phyloP scores from a whole-genome alignment of 2,888 invertebrate genomes.

The Orgyia antiqua region DNA sequence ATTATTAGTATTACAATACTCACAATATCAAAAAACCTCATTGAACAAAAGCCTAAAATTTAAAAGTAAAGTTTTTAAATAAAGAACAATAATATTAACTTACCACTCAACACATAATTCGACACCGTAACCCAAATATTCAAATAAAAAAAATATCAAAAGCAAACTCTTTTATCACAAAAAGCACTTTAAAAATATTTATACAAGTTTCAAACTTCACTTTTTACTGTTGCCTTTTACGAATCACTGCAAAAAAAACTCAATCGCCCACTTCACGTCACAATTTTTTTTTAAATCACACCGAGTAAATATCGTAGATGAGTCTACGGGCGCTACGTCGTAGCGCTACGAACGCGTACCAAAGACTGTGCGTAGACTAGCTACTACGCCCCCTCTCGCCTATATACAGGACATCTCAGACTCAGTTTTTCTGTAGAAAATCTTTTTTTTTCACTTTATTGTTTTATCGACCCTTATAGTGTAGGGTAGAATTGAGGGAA shows the following conservation, averaged over 20 bases:
- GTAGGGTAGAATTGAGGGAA: slow-evolving; percentile 18
- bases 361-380: slow-evolving; percentile 41
- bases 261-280: slow-evolving; percentile 21
- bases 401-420: slow-evolving; percentile 30
- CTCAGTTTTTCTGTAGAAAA: slow-evolving; percentile 15
- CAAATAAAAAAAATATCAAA: slow-evolving; percentile 7
- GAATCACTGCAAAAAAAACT: slow-evolving; percentile 20
- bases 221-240: slow-evolving; percentile 13
- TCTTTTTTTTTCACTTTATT: slow-evolving; percentile 20
- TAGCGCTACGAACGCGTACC: slow-evolving; percentile 26
- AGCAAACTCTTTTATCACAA: slow-evolving; percentile 24
- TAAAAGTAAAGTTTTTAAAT: too few species aligned
- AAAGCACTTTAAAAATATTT: slow-evolving; percentile 15
- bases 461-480: slow-evolving; percentile 19
- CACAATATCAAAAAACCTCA: too few species aligned
- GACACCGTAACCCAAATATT: slow-evolving; percentile 17
- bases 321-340: slow-evolving; percentile 27
- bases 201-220: slow-evolving; percentile 22
- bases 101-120: slow-evolving; percentile 25
- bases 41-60: too few species aligned
- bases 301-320: slow-evolving; percentile 15
- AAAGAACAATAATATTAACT: slow-evolving; percentile 16
- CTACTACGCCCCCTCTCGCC: slow-evolving; percentile 29
- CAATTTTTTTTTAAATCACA: slow-evolving; percentile 9
- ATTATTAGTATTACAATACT: too few species aligned